Conservation (phyloP, 2,113 vertebrate genomes). For the Motacilla tschutschensis region DNA sequence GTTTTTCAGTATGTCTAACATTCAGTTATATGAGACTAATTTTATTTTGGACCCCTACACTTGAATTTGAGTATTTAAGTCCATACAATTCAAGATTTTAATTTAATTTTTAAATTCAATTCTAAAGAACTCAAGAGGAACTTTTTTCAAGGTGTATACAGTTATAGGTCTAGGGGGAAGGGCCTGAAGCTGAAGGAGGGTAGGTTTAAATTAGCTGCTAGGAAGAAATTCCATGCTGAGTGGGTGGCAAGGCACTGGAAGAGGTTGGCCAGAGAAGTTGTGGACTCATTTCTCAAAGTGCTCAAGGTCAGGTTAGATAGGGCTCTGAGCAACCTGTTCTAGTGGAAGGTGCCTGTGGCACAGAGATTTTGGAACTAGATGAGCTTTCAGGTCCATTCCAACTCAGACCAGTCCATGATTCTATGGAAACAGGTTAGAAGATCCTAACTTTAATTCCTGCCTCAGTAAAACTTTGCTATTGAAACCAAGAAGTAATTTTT, state of each 20-base stretch:
- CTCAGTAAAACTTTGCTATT: neutral
- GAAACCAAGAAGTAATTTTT: neutral
- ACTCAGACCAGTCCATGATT: neutral
- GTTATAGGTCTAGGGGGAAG: neutral
- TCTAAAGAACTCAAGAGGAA: neutral
- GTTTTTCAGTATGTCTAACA: neutral
- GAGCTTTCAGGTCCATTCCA: neutral
- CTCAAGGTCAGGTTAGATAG: neutral
- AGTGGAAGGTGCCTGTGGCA: neutral
- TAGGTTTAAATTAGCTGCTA: neutral
- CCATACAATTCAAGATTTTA: neutral
- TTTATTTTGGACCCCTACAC: neutral
- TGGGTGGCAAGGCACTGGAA: fast-evolving
- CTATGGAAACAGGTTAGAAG: neutral
- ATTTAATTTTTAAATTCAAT: neutral
- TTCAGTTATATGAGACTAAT: neutral
- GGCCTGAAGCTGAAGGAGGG: neutral
- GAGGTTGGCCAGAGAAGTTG: neutral
- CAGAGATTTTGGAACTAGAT: neutral
- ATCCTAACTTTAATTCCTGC: neutral
- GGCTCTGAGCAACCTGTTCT: neutral
- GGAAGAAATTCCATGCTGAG: neutral
- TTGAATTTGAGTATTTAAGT: neutral
- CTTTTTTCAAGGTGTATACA: fast-evolving
- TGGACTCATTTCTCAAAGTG: neutral